A percentile compares a stretch with the other conserved stretches of the same genome.
Evolutionary conservation across 2,888 invertebrate genomes (phyloP).

Genomic region (Epinotia brunnichana): DNA sequence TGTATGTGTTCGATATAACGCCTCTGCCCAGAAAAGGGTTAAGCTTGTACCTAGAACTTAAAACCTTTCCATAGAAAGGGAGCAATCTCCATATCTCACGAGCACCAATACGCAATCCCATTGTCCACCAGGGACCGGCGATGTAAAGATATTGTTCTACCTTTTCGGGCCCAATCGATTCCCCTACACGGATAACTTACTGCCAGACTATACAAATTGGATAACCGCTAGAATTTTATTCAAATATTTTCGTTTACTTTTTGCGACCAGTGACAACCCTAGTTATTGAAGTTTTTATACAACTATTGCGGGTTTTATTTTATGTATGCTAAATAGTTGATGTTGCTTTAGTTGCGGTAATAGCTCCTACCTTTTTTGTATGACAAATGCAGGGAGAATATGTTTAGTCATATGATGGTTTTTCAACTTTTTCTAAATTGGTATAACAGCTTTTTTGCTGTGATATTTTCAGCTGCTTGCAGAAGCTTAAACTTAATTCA

Average conservation of each 20-base stretch:
- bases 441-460: no score
- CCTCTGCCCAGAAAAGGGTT: no score
- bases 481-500: no score
- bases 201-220: conserved; percentile 29
- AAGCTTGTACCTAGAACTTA: conserved; percentile 4
- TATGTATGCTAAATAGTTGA: background rate
- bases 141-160: conserved; percentile 37
- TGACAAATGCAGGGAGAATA: no score
- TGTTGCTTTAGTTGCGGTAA: background rate
- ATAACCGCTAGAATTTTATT: conserved; percentile 27
- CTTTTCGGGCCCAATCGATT: conserved; percentile 43
- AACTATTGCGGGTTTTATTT: background rate
- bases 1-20: no score
- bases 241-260: conserved; percentile 1
- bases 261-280: conserved; percentile 3
- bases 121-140: conserved; percentile 35
- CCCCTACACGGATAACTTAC: conserved; percentile 38
- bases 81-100: conserved; percentile 41
- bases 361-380: no score
- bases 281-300: conserved; percentile 11
- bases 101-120: conserved; percentile 27
- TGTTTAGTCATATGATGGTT: no score
- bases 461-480: no score
- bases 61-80: conserved; percentile 26
- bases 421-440: no score